Evolutionary conservation across 2,797 vertebrate genomes (phyloP).

Genomic region (Sebastes kiyomatsui): DNA sequence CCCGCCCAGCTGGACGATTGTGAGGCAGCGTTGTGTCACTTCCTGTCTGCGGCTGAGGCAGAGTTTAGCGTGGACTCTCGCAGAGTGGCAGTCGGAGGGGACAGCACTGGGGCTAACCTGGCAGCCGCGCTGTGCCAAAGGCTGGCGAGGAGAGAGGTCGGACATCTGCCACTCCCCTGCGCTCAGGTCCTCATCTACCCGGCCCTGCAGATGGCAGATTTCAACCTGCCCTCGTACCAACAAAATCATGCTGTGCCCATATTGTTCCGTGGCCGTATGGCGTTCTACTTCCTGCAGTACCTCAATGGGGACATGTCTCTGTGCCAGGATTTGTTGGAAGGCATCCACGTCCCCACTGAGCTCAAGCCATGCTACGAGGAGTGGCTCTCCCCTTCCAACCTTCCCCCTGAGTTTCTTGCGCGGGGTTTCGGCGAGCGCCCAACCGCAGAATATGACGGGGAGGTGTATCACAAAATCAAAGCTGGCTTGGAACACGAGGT

Average conservation of each 20-base stretch:
- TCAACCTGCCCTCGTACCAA: conserved; percentile 88
- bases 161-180: conserved; percentile 82
- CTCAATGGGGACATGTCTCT: conserved; percentile 65
- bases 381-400: conserved; percentile 83
- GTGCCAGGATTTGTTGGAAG: conserved; percentile 60
- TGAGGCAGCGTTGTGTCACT: conserved; percentile 79
- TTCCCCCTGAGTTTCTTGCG: conserved; percentile 81
- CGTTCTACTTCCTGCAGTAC: conserved; percentile 76
- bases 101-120: conserved; percentile 86
- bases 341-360: conserved; percentile 78
- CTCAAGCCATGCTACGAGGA: conserved; percentile 74
- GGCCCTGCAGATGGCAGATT: conserved; percentile 82
- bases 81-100: conserved; percentile 84
- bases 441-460: conserved; percentile 54
- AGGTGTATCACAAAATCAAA: conserved; percentile 57
- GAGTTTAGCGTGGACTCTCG: conserved; percentile 82
- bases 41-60: conserved; percentile 81
- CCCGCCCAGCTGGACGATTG: conserved; percentile 82
- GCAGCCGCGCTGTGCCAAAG: conserved; percentile 81
- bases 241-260: conserved; percentile 83
- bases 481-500: conserved; percentile 52
- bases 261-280: conserved; percentile 68
- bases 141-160: conserved; percentile 64
- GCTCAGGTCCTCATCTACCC: conserved; percentile 89
- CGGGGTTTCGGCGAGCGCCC: conserved; percentile 53